These are phyloP conservation scores for Dissostichus mawsoni DNA, from an alignment of 2,113 vertebrate genomes.

Conservation along the genomic window DNA sequence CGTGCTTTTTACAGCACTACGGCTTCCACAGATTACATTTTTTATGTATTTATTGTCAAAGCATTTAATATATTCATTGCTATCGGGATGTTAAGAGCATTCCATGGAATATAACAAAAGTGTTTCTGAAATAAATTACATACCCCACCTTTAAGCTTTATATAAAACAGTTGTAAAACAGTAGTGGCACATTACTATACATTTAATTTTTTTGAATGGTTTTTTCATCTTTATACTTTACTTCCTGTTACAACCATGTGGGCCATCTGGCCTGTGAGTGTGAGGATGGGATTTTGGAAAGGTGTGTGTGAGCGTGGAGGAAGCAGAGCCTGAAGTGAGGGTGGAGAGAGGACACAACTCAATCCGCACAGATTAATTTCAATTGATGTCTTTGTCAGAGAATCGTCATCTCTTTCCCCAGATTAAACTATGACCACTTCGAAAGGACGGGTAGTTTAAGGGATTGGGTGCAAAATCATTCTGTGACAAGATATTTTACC, in stretches of 20 bases:
- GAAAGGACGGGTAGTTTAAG: conserved; percentile 5
- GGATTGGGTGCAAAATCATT: conserved; percentile 26
- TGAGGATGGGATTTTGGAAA: conserved; percentile 59
- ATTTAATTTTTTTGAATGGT: conserved; percentile 19
- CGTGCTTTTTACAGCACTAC: no score
- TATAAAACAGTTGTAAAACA: conserved; percentile 4
- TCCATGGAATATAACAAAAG: no score
- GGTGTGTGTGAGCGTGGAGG: conserved; percentile 50
- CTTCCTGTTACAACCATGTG: conserved; percentile 42
- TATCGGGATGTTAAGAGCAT: no score
- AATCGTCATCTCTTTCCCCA: conserved; percentile 47
- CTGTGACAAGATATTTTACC: conserved; percentile 16
- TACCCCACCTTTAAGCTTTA: no score
- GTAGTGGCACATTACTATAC: neutral
- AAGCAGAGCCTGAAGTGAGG: conserved; percentile 11
- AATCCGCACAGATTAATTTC: conserved; percentile 65
- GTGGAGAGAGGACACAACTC: conserved; percentile 35
- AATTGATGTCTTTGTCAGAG: conserved; percentile 49
- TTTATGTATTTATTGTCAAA: no score
- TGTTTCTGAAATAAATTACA: no score
- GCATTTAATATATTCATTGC: no score
- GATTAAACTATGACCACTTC: conserved; percentile 51
- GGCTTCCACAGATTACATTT: no score
- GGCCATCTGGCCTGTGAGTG: conserved; percentile 40
- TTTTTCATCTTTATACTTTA: conserved; percentile 54